Base-by-base conservation (phyloP, 2,113 vertebrate species). In the Clinocottus analis region DNA sequence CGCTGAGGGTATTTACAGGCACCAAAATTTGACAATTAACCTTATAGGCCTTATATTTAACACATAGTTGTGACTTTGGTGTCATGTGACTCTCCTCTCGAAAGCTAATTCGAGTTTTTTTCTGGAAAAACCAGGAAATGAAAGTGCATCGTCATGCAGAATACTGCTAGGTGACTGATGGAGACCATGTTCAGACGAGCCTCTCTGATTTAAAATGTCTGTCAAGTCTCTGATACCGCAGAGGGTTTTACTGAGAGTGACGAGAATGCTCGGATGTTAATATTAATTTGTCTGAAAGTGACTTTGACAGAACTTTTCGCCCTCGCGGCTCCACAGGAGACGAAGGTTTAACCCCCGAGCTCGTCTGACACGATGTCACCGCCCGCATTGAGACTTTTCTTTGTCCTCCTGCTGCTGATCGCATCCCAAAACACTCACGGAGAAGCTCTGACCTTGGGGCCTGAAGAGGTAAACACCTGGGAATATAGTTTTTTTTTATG, bases 391-490 rank as follows among this genome's bases (percentile, higher is more conserved):
- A 71, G 47, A 62, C 16, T 43, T 62, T 75, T 83, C 82, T 58
- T 39, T 84, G 70, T 77, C 63, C 62, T n/a, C 17, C 79, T n/a
- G 74, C 73, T 83, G 89, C 83, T 47, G 66, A 87, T 84, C 80
- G 45, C 74, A 89, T 88, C 83, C 45, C 78, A 41, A 13, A 41
- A 13, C 0, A 41, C 72, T 77, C 64, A 77, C 58, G 0, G 59
- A 61, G 11, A 82, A 45, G 66, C 33, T 45, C 61, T 71, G 90
- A 89, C 85, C 84, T 92, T 88, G 85, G 58, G 13, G n/a, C n/a
- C 33, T 53, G 37, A 55, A 14, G 37, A 68, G 63, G 68, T 75
- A 77, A 77, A 85, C 14, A 68, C 79, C 56, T 21, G 65, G 39
- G 3, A 43, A 61, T 71, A 19, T n/a, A n/a, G n/a, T n/a, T n/a